Evolutionary conservation across 64 coral and sea anemone species (phyloP).

Genomic region (Orbicella faveolata): DNA sequence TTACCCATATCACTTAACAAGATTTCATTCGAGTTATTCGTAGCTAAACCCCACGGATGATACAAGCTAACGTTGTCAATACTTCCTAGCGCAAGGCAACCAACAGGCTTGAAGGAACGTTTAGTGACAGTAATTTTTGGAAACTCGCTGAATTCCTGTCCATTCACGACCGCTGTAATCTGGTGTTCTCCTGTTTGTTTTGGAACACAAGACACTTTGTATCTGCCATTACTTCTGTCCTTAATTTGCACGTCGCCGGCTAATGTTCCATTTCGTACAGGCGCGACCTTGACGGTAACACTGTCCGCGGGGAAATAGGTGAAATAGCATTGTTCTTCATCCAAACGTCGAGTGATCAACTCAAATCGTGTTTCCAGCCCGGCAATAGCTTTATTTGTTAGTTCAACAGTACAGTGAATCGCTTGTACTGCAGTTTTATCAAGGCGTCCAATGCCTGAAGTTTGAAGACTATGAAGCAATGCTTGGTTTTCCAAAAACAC

Average conservation of each 20-base stretch:
- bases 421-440: background rate
- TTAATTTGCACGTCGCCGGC: background rate
- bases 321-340: background rate
- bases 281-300: background rate
- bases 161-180: background rate
- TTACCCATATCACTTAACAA: background rate
- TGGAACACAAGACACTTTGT: background rate
- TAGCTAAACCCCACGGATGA: background rate
- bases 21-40: background rate
- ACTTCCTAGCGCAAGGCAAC: background rate
- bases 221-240: background rate
- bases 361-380: conserved; percentile 1
- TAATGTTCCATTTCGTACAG: background rate
- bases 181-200: background rate
- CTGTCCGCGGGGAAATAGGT: background rate
- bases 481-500: background rate
- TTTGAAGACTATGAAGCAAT: background rate
- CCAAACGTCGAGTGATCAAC: background rate
- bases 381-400: too few relatives aligned
- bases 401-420: background rate
- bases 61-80: background rate
- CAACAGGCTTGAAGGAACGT: background rate
- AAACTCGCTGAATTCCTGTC: background rate
- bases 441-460: background rate
- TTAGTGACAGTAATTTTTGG: background rate